Evolutionary conservation across 1,140 invertebrate species (phyloP), one percentile per base, ranked within the genome.

Genomic region (Orius laevigatus): DNA sequence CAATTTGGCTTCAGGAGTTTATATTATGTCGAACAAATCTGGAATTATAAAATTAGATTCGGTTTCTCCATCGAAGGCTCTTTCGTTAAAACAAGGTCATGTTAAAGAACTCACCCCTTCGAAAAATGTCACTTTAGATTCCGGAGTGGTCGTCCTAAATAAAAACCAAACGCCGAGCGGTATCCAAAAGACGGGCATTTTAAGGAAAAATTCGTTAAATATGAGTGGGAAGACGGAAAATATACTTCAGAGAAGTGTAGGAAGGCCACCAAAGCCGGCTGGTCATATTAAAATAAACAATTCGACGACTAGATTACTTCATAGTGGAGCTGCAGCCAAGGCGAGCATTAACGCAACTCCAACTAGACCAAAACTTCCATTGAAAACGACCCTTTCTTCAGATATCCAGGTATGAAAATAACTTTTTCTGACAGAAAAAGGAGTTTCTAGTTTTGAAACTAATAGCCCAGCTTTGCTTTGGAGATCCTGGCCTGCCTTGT

Each of bases 1-100:
- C 1, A 77, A 76, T 56, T 65, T 82, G 19, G 70, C 53, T 69
- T 52, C 59, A 43, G 59, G 59, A 15, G 52, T 58, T 34, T 59
- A 57, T 55, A 76, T 81, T 15, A 79, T 83, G 75, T 79, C 78
- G 1, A 75, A 77, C 57, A 80, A 78, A 53, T 76, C 78, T 11
- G 55, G 55, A 2, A 53, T 55, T 9, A 43, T 56, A 14, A 58
- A 58, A 45, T 31, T 58, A 4, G 56, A 58, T 43, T 53, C 53
- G 3, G 48, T 57, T 9, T 25, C 51, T 9, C 50, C 50, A 19
- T 51, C 54, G 8, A 53, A 52, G 39, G 53, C 53, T 6, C 40
- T 58, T 2, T 49, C 51, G 2, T 18, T 53, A 11, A 53, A 53
- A 19, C 43, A 31, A 15, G 43, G 43, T 4, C 20, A 18, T 10